Evolutionary conservation across 2,888 invertebrate genomes (phyloP).

Genomic region (Caenorhabditis drosophilae): DNA sequence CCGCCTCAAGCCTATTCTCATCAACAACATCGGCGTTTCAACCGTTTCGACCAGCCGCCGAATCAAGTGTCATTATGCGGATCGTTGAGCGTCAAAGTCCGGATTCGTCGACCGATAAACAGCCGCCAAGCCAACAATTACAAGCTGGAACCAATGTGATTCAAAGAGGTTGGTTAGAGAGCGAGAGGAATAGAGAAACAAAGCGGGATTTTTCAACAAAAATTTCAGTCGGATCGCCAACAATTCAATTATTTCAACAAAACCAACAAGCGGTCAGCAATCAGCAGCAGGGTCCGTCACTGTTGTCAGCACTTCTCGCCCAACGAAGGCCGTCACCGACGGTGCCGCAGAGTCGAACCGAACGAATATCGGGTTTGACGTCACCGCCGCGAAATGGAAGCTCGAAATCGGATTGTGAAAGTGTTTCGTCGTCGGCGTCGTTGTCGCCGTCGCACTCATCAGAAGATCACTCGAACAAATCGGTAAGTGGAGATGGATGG

Average conservation of each 20-base stretch:
- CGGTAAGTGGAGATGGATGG: too few species aligned
- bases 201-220: not conserved
- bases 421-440: constrained; percentile 49
- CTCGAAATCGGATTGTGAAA: constrained; percentile 49
- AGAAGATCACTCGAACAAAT: constrained; percentile 44
- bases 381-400: constrained; percentile 45
- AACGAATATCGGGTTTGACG: constrained; percentile 56
- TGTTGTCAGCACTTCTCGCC: constrained; percentile 41
- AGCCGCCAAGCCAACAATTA: constrained; percentile 8
- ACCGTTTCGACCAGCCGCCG: constrained; percentile 34
- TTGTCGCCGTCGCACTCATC: constrained; percentile 52
- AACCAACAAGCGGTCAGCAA: constrained; percentile 7
- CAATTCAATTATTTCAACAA: constrained; percentile 5
- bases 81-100: constrained; percentile 46
- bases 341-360: constrained; percentile 64
- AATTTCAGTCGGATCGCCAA: constrained; percentile 32
- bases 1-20: constrained; percentile 31
- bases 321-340: constrained; percentile 57
- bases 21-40: constrained; percentile 46
- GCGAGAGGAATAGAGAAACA: too few species aligned
- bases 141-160: constrained; percentile 29
- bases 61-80: constrained; percentile 41
- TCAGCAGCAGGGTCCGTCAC: constrained; percentile 29
- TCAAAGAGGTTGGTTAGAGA: constrained; percentile 29
- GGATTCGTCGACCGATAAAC: constrained; percentile 43